Percentiles rank a stretch among this genome's conserved stretches.
These are phyloP conservation scores for Gasterosteus aculeatus DNA, from an alignment of 2,113 vertebrate genomes.

Conservation along the genomic window DNA sequence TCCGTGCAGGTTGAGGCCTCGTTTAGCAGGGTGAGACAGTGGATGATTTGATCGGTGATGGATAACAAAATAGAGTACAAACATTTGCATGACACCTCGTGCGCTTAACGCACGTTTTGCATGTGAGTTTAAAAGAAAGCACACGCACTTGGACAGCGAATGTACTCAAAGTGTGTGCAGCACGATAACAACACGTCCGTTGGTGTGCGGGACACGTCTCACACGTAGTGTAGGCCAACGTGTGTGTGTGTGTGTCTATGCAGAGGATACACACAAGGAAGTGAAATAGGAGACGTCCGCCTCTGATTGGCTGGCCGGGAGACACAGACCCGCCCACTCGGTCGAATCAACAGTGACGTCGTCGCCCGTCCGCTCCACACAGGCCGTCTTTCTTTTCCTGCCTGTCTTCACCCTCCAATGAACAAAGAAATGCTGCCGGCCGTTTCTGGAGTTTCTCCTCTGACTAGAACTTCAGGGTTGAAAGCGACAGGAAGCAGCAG, in stretches of 20 bases:
- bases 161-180: neutral
- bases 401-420: slow-evolving; percentile 8
- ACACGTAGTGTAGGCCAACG: slow-evolving; percentile 11
- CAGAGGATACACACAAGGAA: neutral
- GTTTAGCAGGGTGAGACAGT: neutral
- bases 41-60: neutral
- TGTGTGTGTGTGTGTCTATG: neutral
- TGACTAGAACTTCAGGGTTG: neutral
- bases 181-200: neutral
- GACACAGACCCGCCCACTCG: neutral
- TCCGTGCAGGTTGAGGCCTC: neutral
- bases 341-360: neutral
- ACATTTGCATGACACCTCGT: slow-evolving; percentile 5
- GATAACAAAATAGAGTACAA: neutral
- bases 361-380: neutral
- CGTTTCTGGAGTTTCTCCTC: neutral
- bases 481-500: neutral
- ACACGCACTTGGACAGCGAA: neutral
- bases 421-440: slow-evolving; percentile 3
- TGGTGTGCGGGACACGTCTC: slow-evolving; percentile 9
- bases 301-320: slow-evolving; percentile 34
- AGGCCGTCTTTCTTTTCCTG: slow-evolving; percentile 18
- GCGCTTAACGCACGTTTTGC: neutral
- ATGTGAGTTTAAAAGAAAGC: neutral
- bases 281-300: slow-evolving; percentile 35